phyloP scores from a whole-genome alignment of 2,888 invertebrate genomes.

The Rhagonycha lutea region DNA sequence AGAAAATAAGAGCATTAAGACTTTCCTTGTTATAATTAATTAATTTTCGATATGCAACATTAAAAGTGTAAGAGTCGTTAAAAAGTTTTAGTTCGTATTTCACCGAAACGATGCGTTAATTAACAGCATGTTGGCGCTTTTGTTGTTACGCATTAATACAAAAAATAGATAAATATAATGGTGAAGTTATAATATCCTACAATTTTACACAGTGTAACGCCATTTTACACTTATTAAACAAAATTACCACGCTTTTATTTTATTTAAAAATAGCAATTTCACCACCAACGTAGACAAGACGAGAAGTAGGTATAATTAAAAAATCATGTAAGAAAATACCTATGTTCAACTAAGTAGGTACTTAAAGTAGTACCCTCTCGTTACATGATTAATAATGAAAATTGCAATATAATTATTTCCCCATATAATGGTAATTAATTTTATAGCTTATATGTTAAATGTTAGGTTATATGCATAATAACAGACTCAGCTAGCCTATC shows the following conservation, averaged over 20 bases:
- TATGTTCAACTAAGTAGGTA: not conserved
- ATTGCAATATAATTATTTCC: not conserved
- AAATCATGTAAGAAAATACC: not conserved
- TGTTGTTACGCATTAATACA: conserved; percentile 22
- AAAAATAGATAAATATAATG: not conserved
- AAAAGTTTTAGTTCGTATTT: not conserved
- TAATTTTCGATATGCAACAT: conserved; percentile 15
- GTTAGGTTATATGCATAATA: not conserved
- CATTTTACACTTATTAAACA: conserved; percentile 29
- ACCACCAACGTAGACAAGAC: conserved; percentile 14
- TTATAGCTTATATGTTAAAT: not conserved
- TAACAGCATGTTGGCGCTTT: conserved; percentile 20
- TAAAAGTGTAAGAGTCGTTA: conserved; percentile 10
- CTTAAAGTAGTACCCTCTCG: not conserved
- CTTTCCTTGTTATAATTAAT: conserved; percentile 9
- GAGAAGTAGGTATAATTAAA: not conserved
- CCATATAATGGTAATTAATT: not conserved
- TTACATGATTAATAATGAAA: not conserved
- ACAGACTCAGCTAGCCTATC: no score
- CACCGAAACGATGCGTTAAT: conserved; percentile 20
- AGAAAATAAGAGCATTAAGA: not conserved
- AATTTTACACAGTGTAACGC: conserved; percentile 18
- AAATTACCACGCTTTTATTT: not conserved
- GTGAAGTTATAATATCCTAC: conserved; percentile 5
- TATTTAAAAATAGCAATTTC: conserved; percentile 6